Evolutionary conservation across 2,888 invertebrate genomes (phyloP), one percentile per base, ranked within the genome.

Genomic region (Drosophila monieri): DNA sequence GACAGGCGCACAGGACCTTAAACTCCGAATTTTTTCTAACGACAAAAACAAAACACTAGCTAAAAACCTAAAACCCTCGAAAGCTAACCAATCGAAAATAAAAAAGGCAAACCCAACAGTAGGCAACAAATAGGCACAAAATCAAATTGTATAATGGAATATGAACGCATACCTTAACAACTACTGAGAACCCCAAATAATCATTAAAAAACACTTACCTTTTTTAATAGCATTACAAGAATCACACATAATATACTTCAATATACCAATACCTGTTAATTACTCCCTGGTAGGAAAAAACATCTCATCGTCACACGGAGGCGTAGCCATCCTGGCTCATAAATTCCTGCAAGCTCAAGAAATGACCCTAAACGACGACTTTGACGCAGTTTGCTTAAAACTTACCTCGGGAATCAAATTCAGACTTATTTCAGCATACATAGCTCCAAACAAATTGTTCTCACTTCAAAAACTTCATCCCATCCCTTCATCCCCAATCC

Each of bases 401-500:
- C 0, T 43, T 4, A 18, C 23, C 21, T 44, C n/a, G n/a, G n/a
- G n/a, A n/a, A n/a, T n/a, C n/a, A n/a, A n/a, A n/a, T n/a, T n/a
- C n/a, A n/a, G n/a, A n/a, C n/a, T n/a, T n/a, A n/a, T n/a, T n/a
- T n/a, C n/a, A n/a, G n/a, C n/a, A n/a, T n/a, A n/a, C n/a, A n/a
- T n/a, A n/a, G n/a, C n/a, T n/a, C n/a, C n/a, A n/a, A n/a, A n/a
- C n/a, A n/a, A n/a, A n/a, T n/a, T n/a, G n/a, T n/a, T n/a, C n/a
- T n/a, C n/a, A n/a, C n/a, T n/a, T n/a, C 21, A n/a, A 44, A 44
- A 21, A 44, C 21, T 44, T 44, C 44, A 44, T 35, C 35, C n/a
- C 35, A 35, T n/a, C n/a, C n/a, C n/a, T n/a, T n/a, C 35, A 37
- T 14, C 14, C 14, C 14, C 37, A 37, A 37, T 14, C 6, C n/a